Evolutionary conservation across 2,888 invertebrate species (phyloP).

Genomic region (Chydorus sphaericus): DNA sequence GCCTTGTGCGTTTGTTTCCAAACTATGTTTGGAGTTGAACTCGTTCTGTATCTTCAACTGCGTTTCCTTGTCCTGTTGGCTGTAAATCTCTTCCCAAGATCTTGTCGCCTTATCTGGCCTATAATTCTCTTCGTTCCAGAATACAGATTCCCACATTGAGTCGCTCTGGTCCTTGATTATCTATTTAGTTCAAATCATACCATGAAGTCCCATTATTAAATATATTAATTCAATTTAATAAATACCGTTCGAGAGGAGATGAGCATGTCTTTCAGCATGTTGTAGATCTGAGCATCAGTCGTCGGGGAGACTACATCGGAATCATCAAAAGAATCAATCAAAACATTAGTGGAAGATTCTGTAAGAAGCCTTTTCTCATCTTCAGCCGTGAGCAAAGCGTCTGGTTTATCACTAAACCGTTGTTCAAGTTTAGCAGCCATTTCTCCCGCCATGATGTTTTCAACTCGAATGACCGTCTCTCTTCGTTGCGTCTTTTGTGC

Average conservation of each 20-base stretch:
- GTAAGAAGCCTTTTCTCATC: background rate
- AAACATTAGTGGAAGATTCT: background rate
- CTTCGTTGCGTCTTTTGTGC: background rate
- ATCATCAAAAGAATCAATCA: background rate
- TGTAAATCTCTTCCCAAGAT: background rate
- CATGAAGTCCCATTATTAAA: no score
- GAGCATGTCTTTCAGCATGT: no score
- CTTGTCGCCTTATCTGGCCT: background rate
- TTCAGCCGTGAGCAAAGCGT: background rate
- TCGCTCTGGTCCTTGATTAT: no score
- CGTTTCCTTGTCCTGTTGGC: background rate
- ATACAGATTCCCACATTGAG: background rate
- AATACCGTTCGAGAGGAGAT: no score
- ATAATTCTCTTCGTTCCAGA: conserved; percentile 1
- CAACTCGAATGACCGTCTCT: background rate
- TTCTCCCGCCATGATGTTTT: background rate
- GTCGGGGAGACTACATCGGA: no score
- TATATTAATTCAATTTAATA: no score
- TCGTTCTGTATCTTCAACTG: background rate
- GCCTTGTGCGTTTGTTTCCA: no score
- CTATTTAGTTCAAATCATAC: no score
- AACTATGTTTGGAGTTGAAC: background rate
- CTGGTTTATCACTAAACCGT: background rate
- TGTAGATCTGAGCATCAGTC: no score
- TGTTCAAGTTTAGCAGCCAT: background rate